These are phyloP conservation scores for Batillaria attramentaria DNA, from an alignment of 1,140 invertebrate species.

Conservation along the genomic window DNA sequence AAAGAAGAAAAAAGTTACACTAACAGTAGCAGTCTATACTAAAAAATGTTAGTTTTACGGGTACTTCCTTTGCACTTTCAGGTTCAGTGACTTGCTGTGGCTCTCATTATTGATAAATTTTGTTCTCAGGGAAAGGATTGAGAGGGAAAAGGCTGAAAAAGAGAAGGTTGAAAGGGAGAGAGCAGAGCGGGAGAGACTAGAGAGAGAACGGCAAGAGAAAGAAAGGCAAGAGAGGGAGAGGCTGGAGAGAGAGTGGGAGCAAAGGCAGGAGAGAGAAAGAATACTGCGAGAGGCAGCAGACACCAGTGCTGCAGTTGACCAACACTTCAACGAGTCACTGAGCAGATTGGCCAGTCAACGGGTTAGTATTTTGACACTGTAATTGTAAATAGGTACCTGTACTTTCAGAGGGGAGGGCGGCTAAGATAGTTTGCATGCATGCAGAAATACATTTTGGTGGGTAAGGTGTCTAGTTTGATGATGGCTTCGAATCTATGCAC, in stretches of 20 bases:
- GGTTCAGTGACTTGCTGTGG: too few relatives aligned
- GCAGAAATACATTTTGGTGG: too few relatives aligned
- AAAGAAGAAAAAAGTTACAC: too few relatives aligned
- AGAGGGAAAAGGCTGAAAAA: conserved; percentile 43
- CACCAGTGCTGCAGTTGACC: conserved; percentile 79
- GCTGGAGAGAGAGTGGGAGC: conserved; percentile 58
- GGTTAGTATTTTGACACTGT: conserved; percentile 74
- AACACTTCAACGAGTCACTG: conserved; percentile 92
- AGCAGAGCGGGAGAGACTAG: conserved; percentile 75
- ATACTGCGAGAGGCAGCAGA: conserved; percentile 61
- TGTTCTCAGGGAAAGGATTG: conserved; percentile 34
- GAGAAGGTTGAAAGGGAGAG: conserved; percentile 57
- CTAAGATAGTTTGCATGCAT: too few relatives aligned
- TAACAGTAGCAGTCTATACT: too few relatives aligned
- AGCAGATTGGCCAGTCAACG: conserved; percentile 84
- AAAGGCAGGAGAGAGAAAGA: conserved; percentile 73
- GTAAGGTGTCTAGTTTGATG: too few relatives aligned
- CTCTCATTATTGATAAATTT: too few relatives aligned
- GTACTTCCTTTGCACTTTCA: too few relatives aligned
- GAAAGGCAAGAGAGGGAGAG: conserved; percentile 44
- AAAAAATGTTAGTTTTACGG: too few relatives aligned
- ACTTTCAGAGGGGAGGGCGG: not conserved
- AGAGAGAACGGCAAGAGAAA: conserved; percentile 46
- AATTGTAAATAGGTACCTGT: not conserved
- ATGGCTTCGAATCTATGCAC: too few relatives aligned